A percentile compares a stretch with the other conserved stretches of the same genome.
These are phyloP conservation scores for Chaetophractus vellerosus DNA, from an alignment of 2,797 vertebrate species.

Conservation along the genomic window DNA sequence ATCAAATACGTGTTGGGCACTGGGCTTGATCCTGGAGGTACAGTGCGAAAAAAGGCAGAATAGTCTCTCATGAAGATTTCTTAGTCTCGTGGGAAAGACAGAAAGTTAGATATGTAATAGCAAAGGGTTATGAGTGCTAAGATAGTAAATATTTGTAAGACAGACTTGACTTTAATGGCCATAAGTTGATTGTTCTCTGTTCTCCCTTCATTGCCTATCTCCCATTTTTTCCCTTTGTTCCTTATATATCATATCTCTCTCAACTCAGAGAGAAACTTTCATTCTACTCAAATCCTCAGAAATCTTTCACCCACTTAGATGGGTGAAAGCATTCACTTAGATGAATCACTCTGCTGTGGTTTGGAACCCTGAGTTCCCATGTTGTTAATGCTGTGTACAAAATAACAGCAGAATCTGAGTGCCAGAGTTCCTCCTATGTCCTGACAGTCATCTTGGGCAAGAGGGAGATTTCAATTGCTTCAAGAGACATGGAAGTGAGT, in stretches of 20 bases:
- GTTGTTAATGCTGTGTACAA: conserved; percentile 44
- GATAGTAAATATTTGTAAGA: conserved; percentile 25
- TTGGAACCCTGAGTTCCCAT: conserved; percentile 31
- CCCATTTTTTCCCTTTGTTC: conserved; percentile 14
- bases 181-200: conserved; percentile 30
- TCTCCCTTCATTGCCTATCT: conserved; percentile 57
- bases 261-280: background rate
- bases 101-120: background rate
- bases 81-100: background rate
- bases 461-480: conserved; percentile 18
- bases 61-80: background rate
- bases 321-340: background rate
- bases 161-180: background rate
- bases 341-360: background rate
- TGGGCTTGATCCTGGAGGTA: background rate
- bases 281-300: background rate
- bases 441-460: conserved; percentile 6
- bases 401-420: conserved; percentile 44
- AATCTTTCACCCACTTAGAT: background rate
- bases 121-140: background rate
- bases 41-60: background rate
- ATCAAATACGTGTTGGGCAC: background rate
- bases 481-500: background rate
- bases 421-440: background rate
- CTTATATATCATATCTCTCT: background rate